Evolutionary conservation across 2,888 invertebrate genomes (phyloP).

Genomic region (Ariolimax columbianus): DNA sequence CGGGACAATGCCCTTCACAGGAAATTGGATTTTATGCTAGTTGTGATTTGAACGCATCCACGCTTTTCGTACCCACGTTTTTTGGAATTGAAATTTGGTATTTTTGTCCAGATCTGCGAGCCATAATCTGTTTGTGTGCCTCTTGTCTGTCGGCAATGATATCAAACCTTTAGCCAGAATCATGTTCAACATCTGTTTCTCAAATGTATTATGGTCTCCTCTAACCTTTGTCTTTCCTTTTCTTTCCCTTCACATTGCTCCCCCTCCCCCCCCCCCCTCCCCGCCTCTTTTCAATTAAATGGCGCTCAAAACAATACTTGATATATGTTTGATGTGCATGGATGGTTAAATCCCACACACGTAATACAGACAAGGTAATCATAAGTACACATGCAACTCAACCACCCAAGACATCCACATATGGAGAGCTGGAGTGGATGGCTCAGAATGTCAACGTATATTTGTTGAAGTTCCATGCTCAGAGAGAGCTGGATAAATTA

Average conservation of each 20-base stretch:
- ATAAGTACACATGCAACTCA: no score
- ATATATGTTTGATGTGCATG: no score
- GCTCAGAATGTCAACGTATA: no score
- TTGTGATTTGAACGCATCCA: not conserved
- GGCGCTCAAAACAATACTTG: no score
- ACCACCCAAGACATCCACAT: no score
- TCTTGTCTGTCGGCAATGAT: not conserved
- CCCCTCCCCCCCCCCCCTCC: not conserved
- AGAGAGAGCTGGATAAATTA: no score
- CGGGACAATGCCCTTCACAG: slow-evolving; percentile 16
- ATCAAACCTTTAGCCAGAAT: not conserved
- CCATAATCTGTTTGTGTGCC: not conserved
- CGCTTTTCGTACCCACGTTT: not conserved
- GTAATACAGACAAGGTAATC: no score
- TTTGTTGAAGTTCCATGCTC: no score
- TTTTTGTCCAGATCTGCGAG: not conserved
- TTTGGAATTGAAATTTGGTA: not conserved
- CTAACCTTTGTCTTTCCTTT: not conserved
- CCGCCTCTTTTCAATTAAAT: not conserved
- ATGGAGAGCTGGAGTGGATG: no score
- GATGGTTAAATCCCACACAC: no score
- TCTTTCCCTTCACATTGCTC: not conserved
- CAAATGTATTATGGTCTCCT: not conserved
- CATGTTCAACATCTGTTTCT: not conserved
- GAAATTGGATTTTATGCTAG: slow-evolving; percentile 27